Conservation (phyloP, 1,140 invertebrate species). For the Drosophila tani region DNA sequence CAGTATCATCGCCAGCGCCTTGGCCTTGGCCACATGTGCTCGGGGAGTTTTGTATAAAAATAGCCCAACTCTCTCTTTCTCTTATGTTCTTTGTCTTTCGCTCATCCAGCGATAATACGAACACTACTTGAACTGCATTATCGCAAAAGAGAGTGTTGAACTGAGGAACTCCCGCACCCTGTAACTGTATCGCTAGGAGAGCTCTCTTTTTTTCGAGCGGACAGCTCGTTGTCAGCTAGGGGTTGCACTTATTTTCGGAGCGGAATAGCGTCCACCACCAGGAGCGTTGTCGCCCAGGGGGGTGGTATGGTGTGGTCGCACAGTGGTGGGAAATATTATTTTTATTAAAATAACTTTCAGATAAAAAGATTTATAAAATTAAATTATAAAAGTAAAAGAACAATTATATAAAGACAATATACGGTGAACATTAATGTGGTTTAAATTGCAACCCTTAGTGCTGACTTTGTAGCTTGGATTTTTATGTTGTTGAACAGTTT, state of each 20-base stretch:
- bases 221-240: conserved; percentile 31
- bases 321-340: background rate
- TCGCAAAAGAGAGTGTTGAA: conserved; percentile 15
- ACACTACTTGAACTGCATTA: conserved; percentile 17
- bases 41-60: conserved; percentile 46
- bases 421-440: too few species aligned
- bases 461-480: too few species aligned
- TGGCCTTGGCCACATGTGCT: conserved; percentile 43
- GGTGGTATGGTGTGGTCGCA: conserved; percentile 24
- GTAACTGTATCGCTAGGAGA: conserved; percentile 1
- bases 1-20: conserved; percentile 11
- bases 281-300: conserved; percentile 9
- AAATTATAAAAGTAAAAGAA: background rate
- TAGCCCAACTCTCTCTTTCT: conserved; percentile 30
- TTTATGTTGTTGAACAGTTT: too few species aligned
- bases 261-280: conserved; percentile 24
- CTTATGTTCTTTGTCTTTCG: background rate
- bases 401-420: too few species aligned
- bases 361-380: background rate
- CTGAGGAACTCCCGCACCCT: conserved; percentile 19
- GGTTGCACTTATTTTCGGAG: conserved; percentile 65
- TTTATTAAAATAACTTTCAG: background rate
- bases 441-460: too few species aligned
- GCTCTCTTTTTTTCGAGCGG: conserved; percentile 29
- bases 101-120: conserved; percentile 37